Evolutionary conservation across 2,113 vertebrate genomes (phyloP).

Genomic region (Thamnophis sirtalis): DNA sequence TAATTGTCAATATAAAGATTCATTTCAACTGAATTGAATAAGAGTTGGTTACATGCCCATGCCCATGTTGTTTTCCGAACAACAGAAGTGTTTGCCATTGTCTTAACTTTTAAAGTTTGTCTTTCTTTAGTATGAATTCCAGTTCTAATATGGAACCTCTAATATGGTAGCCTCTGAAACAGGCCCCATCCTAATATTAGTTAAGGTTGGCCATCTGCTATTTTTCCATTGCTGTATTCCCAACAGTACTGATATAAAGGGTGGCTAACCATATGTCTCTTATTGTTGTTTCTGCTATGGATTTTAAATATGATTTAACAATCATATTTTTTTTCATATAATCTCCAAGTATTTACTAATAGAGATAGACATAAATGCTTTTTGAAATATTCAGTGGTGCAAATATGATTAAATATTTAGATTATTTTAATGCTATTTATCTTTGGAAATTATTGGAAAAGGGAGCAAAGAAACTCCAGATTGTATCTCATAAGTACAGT

Average conservation of each 20-base stretch:
- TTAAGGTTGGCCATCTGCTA: background rate
- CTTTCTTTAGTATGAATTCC: background rate
- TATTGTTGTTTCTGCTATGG: background rate
- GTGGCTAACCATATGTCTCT: background rate
- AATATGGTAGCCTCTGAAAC: background rate
- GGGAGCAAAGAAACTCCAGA: background rate
- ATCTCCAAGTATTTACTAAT: background rate
- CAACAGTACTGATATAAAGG: background rate
- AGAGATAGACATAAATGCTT: background rate
- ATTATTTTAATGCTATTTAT: background rate
- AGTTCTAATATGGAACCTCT: background rate
- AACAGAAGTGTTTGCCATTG: background rate
- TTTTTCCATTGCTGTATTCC: background rate
- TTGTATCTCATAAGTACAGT: background rate
- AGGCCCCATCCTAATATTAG: background rate
- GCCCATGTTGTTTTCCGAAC: background rate
- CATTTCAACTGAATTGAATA: background rate
- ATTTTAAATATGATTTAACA: background rate
- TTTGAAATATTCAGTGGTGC: background rate
- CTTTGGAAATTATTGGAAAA: background rate
- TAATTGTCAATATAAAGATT: background rate
- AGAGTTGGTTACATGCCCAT: background rate
- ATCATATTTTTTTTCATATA: background rate
- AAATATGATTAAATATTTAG: background rate
- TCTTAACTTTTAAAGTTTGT: background rate